A percentile compares a stretch with the other conserved stretches of the same genome.
These are phyloP conservation scores for Epicauta chinensis DNA, from an alignment of 1,140 invertebrate species.

Conservation along the genomic window DNA sequence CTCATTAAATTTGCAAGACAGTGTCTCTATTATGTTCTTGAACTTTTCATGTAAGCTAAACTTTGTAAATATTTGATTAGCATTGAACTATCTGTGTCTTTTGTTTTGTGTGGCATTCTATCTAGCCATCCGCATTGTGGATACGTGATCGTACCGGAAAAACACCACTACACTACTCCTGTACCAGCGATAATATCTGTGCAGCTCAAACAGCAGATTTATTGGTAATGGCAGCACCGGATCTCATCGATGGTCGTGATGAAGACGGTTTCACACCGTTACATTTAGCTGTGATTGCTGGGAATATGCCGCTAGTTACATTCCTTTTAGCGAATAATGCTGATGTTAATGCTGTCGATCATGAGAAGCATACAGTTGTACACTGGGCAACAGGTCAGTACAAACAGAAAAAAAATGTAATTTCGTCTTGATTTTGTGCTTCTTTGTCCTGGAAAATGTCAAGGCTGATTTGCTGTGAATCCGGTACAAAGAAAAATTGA, in stretches of 20 bases:
- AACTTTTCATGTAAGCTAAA: no score
- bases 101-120: background rate
- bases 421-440: background rate
- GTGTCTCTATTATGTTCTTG: background rate
- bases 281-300: constrained; percentile 88
- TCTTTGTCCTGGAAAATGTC: background rate
- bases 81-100: no score
- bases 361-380: constrained; percentile 91
- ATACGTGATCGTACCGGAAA: constrained; percentile 77
- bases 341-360: constrained; percentile 81
- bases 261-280: constrained; percentile 91
- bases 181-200: constrained; percentile 45
- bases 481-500: no score
- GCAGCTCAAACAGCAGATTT: constrained; percentile 56
- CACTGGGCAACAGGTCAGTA: constrained; percentile 94
- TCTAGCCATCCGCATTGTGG: constrained; percentile 54
- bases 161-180: constrained; percentile 89
- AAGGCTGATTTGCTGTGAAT: no score
- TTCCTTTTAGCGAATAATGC: constrained; percentile 75
- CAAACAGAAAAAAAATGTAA: no score
- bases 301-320: constrained; percentile 74
- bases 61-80: no score
- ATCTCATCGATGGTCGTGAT: constrained; percentile 74
- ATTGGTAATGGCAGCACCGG: constrained; percentile 67
- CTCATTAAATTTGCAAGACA: background rate